These are phyloP conservation scores for Octodonta nipae DNA, from an alignment of 2,888 invertebrate genomes.

Conservation along the genomic window DNA sequence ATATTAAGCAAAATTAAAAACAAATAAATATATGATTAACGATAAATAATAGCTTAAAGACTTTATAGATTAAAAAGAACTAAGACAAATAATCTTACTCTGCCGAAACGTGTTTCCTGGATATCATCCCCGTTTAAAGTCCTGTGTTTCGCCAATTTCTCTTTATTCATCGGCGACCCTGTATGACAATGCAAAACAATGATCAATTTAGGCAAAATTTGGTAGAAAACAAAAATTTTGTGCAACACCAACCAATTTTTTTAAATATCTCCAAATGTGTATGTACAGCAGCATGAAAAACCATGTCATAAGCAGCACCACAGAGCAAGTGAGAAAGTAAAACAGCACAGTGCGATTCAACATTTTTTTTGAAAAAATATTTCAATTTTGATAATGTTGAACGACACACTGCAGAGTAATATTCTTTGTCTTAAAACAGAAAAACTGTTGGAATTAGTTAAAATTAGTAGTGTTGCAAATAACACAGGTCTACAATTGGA, in stretches of 20 bases:
- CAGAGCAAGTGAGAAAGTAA: too few relatives aligned
- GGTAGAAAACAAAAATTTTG: constrained; percentile 7
- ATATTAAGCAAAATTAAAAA: too few relatives aligned
- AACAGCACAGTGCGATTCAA: too few relatives aligned
- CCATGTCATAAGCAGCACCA: too few relatives aligned
- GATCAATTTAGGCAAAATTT: background rate
- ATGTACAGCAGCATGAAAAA: constrained; percentile 7
- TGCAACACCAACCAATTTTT: constrained; percentile 5
- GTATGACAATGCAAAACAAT: constrained; percentile 21
- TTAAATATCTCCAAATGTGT: too few relatives aligned
- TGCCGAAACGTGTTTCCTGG: constrained; percentile 66
- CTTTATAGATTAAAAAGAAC: too few relatives aligned
- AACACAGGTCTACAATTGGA: too few relatives aligned
- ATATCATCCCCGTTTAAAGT: constrained; percentile 56
- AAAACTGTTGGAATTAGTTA: background rate
- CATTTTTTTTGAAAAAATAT: too few relatives aligned
- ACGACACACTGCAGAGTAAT: constrained; percentile 12
- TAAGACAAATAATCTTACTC: constrained; percentile 46
- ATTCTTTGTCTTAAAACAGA: constrained; percentile 9
- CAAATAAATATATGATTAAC: too few relatives aligned
- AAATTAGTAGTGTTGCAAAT: too few relatives aligned
- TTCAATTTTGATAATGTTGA: constrained; percentile 7
- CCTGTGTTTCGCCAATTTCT: constrained; percentile 66
- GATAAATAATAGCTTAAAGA: too few relatives aligned
- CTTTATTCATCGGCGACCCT: constrained; percentile 74